Base-by-base conservation (phyloP, 2,888 invertebrate genomes). In the Thymelicus lineola region DNA sequence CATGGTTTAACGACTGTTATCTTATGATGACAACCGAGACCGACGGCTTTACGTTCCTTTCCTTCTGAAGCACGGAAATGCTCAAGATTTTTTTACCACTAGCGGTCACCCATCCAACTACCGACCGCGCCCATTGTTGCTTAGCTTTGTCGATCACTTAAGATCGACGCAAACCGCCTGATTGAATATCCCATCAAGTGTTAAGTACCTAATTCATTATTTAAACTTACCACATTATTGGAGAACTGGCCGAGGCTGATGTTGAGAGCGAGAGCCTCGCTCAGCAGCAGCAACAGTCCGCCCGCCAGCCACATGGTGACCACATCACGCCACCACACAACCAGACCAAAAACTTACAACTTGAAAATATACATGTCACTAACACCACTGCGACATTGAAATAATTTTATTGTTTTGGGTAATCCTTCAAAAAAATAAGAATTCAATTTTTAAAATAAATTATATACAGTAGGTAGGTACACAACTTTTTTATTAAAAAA, bases 251-350 rank as follows among this genome's bases (percentile, higher is more conserved):
- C 75, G 71, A 84, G 77, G 77, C 85, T 93, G 75, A 83, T 75
- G 80, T 92, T 92, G 62, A 84, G 82, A 58, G 87, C 83, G 71
- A 86, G 77, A 62, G 82, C 80, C 77, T 83, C 85, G 73, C 78
- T 88, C 78, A 91, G 77, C 79, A 93, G 80, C 81, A 93, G 81
- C 78, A 93, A 77, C 73, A 85, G 82, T 76, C 86, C 85, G 73
- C 87, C 77, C 72, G 82, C 83, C 83, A 85, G 74, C 90, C 89
- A 89, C 93, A 93, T 93, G 76, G 76, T 89, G 82, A 76, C 76
- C 80, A 81, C 90, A 90, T 89, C 89, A 87, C 88, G 67, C 35
- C 61, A 61, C 81, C 72, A 50, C 75, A 75, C 82, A 78, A 80
- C 73, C 75, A 80, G 45, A 69, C 71, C 75, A 75, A 76, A 75